phyloP scores from a whole-genome alignment of 2,113 vertebrate genomes.

The Rhea americana region DNA sequence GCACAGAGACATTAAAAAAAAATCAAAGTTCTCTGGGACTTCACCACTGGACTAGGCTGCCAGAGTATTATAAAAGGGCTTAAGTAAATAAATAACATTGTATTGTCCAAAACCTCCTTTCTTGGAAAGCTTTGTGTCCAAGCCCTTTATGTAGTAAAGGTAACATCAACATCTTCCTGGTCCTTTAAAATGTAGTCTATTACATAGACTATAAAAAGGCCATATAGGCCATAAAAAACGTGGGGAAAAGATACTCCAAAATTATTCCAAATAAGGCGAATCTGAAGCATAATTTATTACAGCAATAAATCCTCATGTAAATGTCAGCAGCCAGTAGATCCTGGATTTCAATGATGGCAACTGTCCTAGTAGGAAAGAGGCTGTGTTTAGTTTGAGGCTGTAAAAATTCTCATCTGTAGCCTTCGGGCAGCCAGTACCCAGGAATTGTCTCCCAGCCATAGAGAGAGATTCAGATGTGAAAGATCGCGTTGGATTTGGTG shows the following conservation, averaged over 20 bases:
- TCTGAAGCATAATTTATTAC: slow-evolving; percentile 30
- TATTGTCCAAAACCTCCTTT: slow-evolving; percentile 16
- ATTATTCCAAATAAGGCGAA: slow-evolving; percentile 52
- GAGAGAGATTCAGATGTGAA: neutral
- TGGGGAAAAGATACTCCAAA: neutral
- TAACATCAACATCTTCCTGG: slow-evolving; percentile 14
- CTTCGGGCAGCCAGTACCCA: neutral
- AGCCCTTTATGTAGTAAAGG: neutral
- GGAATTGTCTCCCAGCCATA: neutral
- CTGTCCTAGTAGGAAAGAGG: neutral
- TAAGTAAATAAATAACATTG: slow-evolving; percentile 45
- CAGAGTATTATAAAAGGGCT: slow-evolving; percentile 47
- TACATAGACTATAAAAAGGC: neutral
- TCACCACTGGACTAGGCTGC: neutral
- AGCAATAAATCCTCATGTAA: slow-evolving; percentile 36
- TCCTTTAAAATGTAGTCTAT: slow-evolving; percentile 1
- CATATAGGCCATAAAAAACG: neutral
- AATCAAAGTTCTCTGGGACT: neutral
- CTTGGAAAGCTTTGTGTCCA: slow-evolving; percentile 20
- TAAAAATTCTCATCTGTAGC: slow-evolving; percentile 9
- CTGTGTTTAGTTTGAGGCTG: slow-evolving; percentile 45
- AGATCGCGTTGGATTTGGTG: neutral
- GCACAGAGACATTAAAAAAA: neutral
- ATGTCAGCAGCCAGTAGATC: slow-evolving; percentile 40
- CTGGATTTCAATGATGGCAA: slow-evolving; percentile 25